A percentile compares a stretch with the other conserved stretches of the same genome.
Conservation (phyloP, 2,797 vertebrate genomes). For the Ataeniobius toweri region DNA sequence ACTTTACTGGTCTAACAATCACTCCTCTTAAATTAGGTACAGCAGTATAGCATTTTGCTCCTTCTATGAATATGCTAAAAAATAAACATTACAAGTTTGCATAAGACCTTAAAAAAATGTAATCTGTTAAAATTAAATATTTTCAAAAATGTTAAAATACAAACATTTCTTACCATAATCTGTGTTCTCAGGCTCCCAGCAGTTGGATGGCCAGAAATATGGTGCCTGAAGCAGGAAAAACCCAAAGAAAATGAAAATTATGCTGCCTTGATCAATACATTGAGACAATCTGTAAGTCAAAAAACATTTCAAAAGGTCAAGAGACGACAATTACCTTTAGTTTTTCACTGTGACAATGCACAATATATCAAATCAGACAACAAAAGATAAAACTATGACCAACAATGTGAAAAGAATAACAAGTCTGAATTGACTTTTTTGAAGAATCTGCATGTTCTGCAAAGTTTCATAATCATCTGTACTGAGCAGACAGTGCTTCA, state of each 20-base stretch:
- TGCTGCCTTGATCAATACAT: not conserved
- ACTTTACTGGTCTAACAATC: not conserved
- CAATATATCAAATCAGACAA: not conserved
- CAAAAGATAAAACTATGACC: not conserved
- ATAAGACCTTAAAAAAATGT: not conserved
- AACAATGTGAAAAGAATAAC: not conserved
- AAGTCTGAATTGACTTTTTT: not conserved
- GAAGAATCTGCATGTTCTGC: too few relatives aligned
- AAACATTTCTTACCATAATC: constrained; percentile 89
- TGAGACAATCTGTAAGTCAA: constrained; percentile 11
- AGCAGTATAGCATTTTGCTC: not conserved
- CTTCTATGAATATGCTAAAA: not conserved
- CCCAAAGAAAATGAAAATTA: not conserved
- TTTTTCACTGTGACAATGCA: constrained; percentile 7
- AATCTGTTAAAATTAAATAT: not conserved
- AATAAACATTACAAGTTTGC: not conserved
- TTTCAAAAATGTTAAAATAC: not conserved
- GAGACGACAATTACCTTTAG: constrained; percentile 11
- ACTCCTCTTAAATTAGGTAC: not conserved
- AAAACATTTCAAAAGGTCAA: not conserved
- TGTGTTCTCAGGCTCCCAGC: constrained; percentile 99
- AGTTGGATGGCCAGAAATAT: constrained; percentile 97
- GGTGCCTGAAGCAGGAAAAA: constrained; percentile 83
- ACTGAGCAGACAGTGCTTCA: too few relatives aligned
- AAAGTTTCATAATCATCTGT: too few relatives aligned